These are phyloP conservation scores for Drosophila prolongata DNA, from an alignment of 2,888 invertebrate species.

Conservation along the genomic window DNA sequence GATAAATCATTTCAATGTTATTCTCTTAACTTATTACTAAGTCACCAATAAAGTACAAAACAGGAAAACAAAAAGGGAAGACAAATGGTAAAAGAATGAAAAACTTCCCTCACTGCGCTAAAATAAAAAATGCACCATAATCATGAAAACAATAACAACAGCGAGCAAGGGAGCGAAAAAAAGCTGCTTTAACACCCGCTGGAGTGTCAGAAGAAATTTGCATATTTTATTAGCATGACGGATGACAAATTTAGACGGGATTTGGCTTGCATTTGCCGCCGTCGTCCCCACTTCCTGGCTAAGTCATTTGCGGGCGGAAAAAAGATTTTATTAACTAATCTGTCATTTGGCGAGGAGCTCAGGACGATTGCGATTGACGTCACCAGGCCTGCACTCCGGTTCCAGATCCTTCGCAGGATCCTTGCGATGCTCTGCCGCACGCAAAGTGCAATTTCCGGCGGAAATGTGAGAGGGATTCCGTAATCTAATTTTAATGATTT, in stretches of 20 bases:
- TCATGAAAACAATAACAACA: constrained; percentile 13
- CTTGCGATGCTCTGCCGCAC: constrained; percentile 45
- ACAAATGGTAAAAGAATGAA: background rate
- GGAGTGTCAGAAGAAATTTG: constrained; percentile 67
- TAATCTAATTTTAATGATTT: constrained; percentile 80
- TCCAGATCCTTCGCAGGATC: constrained; percentile 6
- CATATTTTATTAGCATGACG: constrained; percentile 68
- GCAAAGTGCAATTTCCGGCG: constrained; percentile 78
- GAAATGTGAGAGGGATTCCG: constrained; percentile 80
- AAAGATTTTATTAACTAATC: constrained; percentile 80
- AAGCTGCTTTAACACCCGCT: constrained; percentile 13
- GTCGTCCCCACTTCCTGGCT: constrained; percentile 15
- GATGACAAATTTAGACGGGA: constrained; percentile 67
- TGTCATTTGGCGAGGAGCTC: constrained; percentile 61
- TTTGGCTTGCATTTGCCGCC: constrained; percentile 35
- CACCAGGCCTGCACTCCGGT: constrained; percentile 14
- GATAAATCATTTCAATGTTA: no score
- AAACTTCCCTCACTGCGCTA: constrained; percentile 6
- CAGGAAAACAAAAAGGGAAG: background rate
- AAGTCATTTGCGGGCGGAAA: constrained; percentile 60
- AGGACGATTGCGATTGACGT: constrained; percentile 34
- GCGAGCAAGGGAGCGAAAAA: constrained; percentile 6
- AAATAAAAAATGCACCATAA: constrained; percentile 14
- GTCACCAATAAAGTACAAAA: background rate
- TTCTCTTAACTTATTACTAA: background rate